Evolutionary conservation across 2,113 vertebrate species (phyloP).

Genomic region (Seriola quinqueradiata): DNA sequence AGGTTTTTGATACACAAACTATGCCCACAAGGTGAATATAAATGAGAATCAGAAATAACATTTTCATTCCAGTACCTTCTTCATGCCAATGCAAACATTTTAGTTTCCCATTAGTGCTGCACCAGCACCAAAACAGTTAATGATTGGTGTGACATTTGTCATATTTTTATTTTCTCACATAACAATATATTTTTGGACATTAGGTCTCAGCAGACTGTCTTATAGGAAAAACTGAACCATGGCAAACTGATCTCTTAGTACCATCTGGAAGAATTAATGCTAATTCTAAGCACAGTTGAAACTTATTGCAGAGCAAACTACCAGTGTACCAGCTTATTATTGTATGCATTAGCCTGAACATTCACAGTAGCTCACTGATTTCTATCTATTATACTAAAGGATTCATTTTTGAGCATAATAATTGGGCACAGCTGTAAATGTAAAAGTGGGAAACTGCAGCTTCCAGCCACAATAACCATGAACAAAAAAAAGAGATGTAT

Average conservation of each 20-base stretch:
- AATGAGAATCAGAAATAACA: neutral
- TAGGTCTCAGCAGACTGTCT: neutral
- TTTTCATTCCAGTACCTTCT: slow-evolving; percentile 5
- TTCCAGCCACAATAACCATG: no score
- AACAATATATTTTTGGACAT: no score
- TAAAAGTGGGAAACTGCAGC: neutral
- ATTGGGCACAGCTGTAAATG: no score
- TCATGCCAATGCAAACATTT: neutral
- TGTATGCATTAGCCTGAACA: neutral
- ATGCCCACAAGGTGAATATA: neutral
- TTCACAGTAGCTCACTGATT: neutral
- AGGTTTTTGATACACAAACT: neutral
- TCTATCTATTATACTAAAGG: no score
- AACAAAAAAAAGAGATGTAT: no score
- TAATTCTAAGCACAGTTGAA: no score
- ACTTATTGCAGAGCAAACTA: neutral
- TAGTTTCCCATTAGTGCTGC: neutral
- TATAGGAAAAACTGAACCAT: neutral
- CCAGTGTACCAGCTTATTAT: neutral
- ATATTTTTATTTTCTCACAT: no score
- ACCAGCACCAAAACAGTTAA: neutral
- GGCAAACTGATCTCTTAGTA: neutral
- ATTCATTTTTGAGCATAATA: no score
- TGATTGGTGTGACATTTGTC: no score
- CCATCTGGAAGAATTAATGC: neutral